Evolutionary conservation across 1,140 invertebrate genomes (phyloP), one percentile per base, ranked within the genome.

Genomic region (Platyura marginata): DNA sequence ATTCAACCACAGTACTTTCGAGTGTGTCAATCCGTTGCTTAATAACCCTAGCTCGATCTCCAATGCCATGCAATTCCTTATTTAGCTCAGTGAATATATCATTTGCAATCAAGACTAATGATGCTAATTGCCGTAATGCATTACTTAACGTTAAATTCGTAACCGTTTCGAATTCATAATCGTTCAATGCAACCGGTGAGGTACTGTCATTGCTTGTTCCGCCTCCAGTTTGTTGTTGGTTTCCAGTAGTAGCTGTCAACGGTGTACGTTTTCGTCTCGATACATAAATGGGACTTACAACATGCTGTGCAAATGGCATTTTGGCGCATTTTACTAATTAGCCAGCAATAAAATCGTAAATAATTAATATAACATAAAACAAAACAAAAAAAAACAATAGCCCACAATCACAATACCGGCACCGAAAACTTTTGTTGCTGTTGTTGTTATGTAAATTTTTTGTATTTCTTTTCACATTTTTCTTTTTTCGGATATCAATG

Each of bases 71-170:
- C 48, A 84, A 65, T 53, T 83, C 74, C 40, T 66, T 66, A 18
- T 77, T 73, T 49, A 86, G 64, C 49, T 79, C 77, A 52, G 69
- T 70, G 59, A 84, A 85, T 43, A 86, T 77, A 55, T 83, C 78
- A 55, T 81, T 74, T 47, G 82, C 81, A 34, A 79, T 69, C 40
- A 78, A 57, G 47, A 82, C 75, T 53, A 86, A 61, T n/a, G 78
- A 81, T 21, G 81, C 78, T 51, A 86, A 67, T 58, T 86, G 82
- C 33, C 75, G 62, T 29, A 86, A 63, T 16, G 78, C 77, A 58
- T 79, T 81, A 59, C 78, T 75, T 40, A 85, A 62, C 34, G 80
- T 81, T 51, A 73, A 77, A 55, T 84, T 84, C 44, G 75, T 77
- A 38, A 84, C 78, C 20, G 79, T 76, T 51, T 79, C 74, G 47